A percentile compares a stretch with the other conserved stretches of the same genome.
These are phyloP conservation scores for Esperia sulphurella DNA, from an alignment of 2,888 invertebrate genomes.

Conservation along the genomic window DNA sequence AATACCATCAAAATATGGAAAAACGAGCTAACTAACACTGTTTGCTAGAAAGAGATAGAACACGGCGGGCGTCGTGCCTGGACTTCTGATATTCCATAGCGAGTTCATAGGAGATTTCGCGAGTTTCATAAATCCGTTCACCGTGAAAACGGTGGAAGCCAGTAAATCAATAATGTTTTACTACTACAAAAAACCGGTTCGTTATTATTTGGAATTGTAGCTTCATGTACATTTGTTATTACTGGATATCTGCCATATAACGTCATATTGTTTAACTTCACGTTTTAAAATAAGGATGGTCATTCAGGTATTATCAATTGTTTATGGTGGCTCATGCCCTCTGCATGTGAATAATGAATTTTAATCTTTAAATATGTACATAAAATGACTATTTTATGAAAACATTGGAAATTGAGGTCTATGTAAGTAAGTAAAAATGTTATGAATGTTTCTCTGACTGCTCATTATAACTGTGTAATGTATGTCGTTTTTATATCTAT, in stretches of 20 bases:
- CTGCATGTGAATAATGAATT: background rate
- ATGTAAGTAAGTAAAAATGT: background rate
- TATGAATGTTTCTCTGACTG: constrained; percentile 1
- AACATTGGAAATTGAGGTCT: background rate
- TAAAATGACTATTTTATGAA: constrained; percentile 8
- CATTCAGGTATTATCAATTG: background rate
- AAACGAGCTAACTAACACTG: no score
- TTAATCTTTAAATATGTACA: constrained; percentile 1
- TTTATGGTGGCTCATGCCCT: background rate
- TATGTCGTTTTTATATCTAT: background rate
- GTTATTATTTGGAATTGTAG: background rate
- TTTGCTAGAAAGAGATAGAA: no score
- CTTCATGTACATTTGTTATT: background rate
- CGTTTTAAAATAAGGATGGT: background rate
- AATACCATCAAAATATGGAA: no score
- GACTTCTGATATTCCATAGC: no score
- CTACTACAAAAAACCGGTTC: no score
- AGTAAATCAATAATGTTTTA: no score
- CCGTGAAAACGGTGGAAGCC: no score
- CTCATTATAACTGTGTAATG: background rate
- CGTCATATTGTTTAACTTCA: background rate
- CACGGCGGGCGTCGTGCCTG: no score
- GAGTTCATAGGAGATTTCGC: no score
- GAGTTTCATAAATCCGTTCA: no score
- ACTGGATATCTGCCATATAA: no score